Base-by-base conservation (phyloP, 2,888 invertebrate species). In the Eueremaeus valkanovi region DNA sequence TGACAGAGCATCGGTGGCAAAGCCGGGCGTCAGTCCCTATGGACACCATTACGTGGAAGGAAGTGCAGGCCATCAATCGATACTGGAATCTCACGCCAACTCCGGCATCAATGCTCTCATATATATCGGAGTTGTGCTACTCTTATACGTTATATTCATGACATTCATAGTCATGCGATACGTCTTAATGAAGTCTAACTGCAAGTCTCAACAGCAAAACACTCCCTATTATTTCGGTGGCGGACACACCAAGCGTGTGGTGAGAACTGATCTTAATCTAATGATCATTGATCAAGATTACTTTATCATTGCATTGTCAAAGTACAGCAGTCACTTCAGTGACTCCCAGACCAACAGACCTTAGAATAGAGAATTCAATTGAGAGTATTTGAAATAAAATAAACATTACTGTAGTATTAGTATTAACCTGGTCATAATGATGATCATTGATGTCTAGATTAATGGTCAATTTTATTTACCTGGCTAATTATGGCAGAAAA, bases 121-220 rank as follows among this genome's bases (percentile, higher is more conserved):
- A n/a, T 73, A 73, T 55, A 58, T 73, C 31, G 73, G 73, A 27
- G 58, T 73, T 2, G 73, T 73, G 6, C 55, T 73, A 6, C 11
- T 58, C 21, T 18, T 73, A 6, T 73, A 73, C 31, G 18, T 73
- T 8, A 31, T 73, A 40, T 51, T 55, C 13, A 55, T 73, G 55
- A 9, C 55, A 27, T 55, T 55, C 24, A 73, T 73, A 31, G 36
- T 40, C 13, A 40, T 73, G 27, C 24, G 73, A 24, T 73, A 73
- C 24, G 49, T 73, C 9, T 21, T 73, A 13, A 73, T 55, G 51
- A 73, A 36, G 31, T 58, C 58, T 8, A 6, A 31, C 1, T n/a
- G 31, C 21, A 73, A 73, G n/a, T 6, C 9, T 2, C 8, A 66
- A 11, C 3, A 29, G 13, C 45, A 9, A n/a, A 40, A n/a, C 40